Conservation (phyloP, 2,797 vertebrate species). For the Merluccius polli region DNA sequence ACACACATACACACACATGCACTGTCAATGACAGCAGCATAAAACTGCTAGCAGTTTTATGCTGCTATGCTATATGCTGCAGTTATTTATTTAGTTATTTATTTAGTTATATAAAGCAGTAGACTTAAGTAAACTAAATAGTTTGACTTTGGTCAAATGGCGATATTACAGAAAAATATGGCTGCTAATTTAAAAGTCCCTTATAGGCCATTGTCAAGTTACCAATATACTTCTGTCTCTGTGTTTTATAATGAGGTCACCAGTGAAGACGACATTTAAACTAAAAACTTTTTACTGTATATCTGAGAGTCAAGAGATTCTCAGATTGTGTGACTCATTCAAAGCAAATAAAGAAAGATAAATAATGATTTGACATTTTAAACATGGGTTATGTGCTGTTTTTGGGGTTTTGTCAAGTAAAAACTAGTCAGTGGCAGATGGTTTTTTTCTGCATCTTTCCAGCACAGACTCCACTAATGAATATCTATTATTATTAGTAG, state of each 20-base stretch:
- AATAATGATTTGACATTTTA: background rate
- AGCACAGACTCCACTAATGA: background rate
- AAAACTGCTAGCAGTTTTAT: conserved; percentile 59
- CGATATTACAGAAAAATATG: conserved; percentile 11
- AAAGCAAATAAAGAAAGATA: conserved; percentile 2
- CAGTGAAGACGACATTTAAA: conserved; percentile 7
- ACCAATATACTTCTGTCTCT: background rate
- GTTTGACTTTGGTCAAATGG: conserved; percentile 26
- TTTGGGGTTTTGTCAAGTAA: background rate
- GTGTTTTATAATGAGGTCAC: background rate
- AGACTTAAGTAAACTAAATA: conserved; percentile 32
- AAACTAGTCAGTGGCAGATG: background rate
- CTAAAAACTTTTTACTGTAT: background rate
- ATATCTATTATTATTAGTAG: background rate
- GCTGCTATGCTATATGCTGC: too few species aligned
- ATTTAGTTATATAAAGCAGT: conserved; percentile 42
- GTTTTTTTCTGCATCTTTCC: background rate
- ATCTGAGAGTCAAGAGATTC: background rate
- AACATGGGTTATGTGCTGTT: background rate
- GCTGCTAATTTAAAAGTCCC: conserved; percentile 1
- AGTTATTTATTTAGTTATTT: too few species aligned
- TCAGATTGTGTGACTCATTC: background rate
- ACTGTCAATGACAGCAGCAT: conserved; percentile 47
- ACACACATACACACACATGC: conserved; percentile 31
- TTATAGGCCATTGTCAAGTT: conserved; percentile 5